Base-by-base conservation (phyloP, 1,140 invertebrate genomes). In the Zelostemma sp. region DNA sequence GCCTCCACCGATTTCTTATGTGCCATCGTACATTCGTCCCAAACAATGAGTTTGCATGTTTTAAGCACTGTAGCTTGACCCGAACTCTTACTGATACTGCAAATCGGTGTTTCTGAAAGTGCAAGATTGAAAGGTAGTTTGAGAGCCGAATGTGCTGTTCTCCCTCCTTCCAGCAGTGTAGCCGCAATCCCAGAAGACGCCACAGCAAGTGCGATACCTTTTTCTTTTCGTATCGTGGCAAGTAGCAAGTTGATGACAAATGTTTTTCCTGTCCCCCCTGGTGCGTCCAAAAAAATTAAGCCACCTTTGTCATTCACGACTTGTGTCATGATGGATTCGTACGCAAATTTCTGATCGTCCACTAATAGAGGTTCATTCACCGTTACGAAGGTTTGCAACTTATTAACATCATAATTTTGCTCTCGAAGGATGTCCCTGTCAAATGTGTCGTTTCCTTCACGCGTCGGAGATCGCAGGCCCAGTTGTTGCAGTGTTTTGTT, bases 171-270 rank as follows among this genome's bases (percentile, higher is more conserved):
- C 17, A 85, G 28, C 1, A 84, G 55, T 12, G 78, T 81, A 35
- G 80, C 77, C 11, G 83, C 82, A 25, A 87, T 83, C 17, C 83
- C 85, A 18, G 80, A 79, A 21, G 74, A 82, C 25, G 83, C 80
- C 0, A 80, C 51, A n/a, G 77, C 74, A 6, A 82, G 17, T 21
- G 75, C 73, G 46, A 73, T 67, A 31, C 57, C 28, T 12, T 67
- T 47, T 35, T 62, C 0, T 12, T 21, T 45, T 60, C 66, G 47
- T 5, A 75, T 40, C 1, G 12, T 53, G 12, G 61, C 54, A 11
- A 73, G 43, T 15, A 76, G 16, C 1, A 63, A 18, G 14, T 50
- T 58, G 28, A 68, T 55, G n/a, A 74, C 9, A 54, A 69, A 74
- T 8, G 68, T 73, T 68, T 80, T 78, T 9, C 69, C 65, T n/a